A percentile compares a stretch with the other conserved stretches of the same genome.
Evolutionary conservation across 2,797 vertebrate species (phyloP).

Genomic region (Argentina silus): DNA sequence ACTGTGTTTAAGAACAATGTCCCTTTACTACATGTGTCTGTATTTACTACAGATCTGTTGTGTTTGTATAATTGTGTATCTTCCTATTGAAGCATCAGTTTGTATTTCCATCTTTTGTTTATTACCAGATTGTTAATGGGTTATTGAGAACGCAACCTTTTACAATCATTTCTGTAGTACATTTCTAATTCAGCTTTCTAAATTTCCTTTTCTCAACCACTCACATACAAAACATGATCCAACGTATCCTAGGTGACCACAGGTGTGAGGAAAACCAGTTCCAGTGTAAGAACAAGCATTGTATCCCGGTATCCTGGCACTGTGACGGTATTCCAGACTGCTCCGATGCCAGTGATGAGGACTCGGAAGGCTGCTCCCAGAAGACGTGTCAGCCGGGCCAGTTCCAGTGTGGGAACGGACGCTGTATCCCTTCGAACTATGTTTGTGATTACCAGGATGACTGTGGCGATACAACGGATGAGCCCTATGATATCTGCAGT

Average conservation of each 20-base stretch:
- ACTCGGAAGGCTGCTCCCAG: conserved; percentile 63
- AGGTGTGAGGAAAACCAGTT: conserved; percentile 72
- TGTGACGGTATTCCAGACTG: conserved; percentile 71
- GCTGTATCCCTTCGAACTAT: conserved; percentile 64
- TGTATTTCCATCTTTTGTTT: too few relatives aligned
- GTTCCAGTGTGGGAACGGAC: conserved; percentile 66
- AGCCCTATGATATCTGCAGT: conserved; percentile 72
- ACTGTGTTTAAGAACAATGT: too few relatives aligned
- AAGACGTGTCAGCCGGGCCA: conserved; percentile 67
- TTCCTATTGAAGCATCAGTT: neutral
- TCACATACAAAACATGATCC: too few relatives aligned
- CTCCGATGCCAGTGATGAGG: conserved; percentile 69
- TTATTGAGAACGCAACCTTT: too few relatives aligned
- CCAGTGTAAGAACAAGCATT: conserved; percentile 74
- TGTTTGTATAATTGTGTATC: too few relatives aligned
- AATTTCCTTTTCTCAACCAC: neutral
- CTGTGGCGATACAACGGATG: conserved; percentile 74
- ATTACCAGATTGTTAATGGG: too few relatives aligned
- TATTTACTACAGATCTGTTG: too few relatives aligned
- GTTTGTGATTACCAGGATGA: conserved; percentile 73
- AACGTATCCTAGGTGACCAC: conserved; percentile 68
- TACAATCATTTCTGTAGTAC: too few relatives aligned
- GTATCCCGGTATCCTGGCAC: conserved; percentile 71
- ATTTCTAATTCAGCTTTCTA: too few relatives aligned
- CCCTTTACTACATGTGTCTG: too few relatives aligned